phyloP scores from a whole-genome alignment of 1,140 invertebrate species.

The Uloborus diversus region DNA sequence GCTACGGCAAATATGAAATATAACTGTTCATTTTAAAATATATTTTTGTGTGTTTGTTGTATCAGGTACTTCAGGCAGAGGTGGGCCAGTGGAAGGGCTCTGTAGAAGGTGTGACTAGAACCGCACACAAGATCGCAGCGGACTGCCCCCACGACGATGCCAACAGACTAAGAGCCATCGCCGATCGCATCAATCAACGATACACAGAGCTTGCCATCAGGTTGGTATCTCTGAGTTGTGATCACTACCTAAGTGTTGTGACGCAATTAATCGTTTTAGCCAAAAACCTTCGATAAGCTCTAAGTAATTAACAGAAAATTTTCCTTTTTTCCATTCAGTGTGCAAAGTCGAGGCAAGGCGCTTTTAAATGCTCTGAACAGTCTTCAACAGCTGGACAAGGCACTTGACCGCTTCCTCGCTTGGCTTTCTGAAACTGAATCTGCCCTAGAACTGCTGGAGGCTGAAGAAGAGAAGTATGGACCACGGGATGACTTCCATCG shows the following conservation, averaged over 20 bases:
- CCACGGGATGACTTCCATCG: slow-evolving; percentile 60
- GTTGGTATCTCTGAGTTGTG: slow-evolving; percentile 68
- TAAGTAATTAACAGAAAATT: not conserved
- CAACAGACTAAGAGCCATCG: slow-evolving; percentile 82
- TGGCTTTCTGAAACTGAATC: slow-evolving; percentile 93
- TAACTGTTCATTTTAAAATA: too few species aligned
- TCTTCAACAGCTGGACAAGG: slow-evolving; percentile 88
- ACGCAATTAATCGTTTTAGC: too few species aligned
- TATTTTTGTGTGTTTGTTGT: too few species aligned
- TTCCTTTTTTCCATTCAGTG: slow-evolving; percentile 68
- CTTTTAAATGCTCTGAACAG: slow-evolving; percentile 88
- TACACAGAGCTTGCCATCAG: slow-evolving; percentile 82
- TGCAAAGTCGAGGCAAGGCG: slow-evolving; percentile 86
- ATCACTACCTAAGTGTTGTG: not conserved
- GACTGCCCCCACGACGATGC: slow-evolving; percentile 93
- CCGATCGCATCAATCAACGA: slow-evolving; percentile 83
- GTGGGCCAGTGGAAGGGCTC: slow-evolving; percentile 91
- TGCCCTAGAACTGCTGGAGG: slow-evolving; percentile 82
- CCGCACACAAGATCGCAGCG: slow-evolving; percentile 88
- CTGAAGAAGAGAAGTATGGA: slow-evolving; percentile 74
- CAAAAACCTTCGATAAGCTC: not conserved
- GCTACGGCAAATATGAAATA: too few species aligned
- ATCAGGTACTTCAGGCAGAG: slow-evolving; percentile 86
- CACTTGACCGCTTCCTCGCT: slow-evolving; percentile 88
- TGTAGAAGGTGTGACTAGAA: slow-evolving; percentile 87